Evolutionary conservation across 2,888 invertebrate genomes (phyloP), one percentile per base, ranked within the genome.

Genomic region (Abscondita cerata): DNA sequence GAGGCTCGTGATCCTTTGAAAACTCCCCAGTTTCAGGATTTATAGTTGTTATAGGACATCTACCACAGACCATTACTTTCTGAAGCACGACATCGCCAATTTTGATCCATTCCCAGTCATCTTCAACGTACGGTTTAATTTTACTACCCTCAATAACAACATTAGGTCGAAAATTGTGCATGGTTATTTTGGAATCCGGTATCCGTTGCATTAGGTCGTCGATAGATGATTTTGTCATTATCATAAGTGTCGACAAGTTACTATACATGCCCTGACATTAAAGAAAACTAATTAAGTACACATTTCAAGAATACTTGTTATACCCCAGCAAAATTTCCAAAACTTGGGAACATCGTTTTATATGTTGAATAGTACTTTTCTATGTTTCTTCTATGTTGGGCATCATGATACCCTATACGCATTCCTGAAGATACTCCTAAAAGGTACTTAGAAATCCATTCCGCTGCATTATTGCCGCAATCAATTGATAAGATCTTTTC

Each of bases 391-490:
- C 44, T 38, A 31, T 53, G 41, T 4, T 36, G 12, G 4, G 33
- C 74, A 60, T 78, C 76, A 61, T 79, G 74, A 62, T 74, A 80
- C 9, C 76, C 79, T 44, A 81, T 63, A 11, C 80, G 70, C 40
- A 79, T 62, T 3, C 78, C 79, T 3, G 68, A 61, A 44, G 74
- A 73, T 52, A 69, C 72, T 50, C 73, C 74, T 3, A 73, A 62
- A 44, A 79, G 72, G 53, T 78, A 83, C 71, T 78, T 78, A 1
- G 85, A 84, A 62, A 89, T 76, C 89, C 89, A 90, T 46, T 79
- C 75, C 0, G 86, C 83, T 2, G 84, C 85, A 61, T 83, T 83
- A 33, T 86, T 82, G 0, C 89, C 89, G 78, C 88, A 89, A 76
- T 89, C 89, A 54, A 84, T 12, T 9, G 50, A 15, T 8, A 38